Percentiles rank a stretch among this genome's conserved stretches.
Evolutionary conservation across 2,888 invertebrate species (phyloP).

Genomic region (Theretra japonica): DNA sequence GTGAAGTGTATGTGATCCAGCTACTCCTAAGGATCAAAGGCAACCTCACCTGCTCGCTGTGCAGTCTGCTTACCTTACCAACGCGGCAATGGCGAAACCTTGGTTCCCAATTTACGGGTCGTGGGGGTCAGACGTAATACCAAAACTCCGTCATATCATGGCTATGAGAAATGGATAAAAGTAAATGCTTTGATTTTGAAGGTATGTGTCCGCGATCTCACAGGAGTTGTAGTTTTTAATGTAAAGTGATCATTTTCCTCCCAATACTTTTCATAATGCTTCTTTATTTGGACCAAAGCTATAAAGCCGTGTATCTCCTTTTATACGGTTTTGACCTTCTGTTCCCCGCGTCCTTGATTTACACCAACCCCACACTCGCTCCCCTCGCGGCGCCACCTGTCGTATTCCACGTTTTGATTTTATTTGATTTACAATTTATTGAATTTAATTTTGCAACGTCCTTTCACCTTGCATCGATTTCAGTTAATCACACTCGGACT

Average conservation of each 20-base stretch:
- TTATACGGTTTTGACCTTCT: slow-evolving; percentile 24
- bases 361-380: slow-evolving; percentile 44
- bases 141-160: too few relatives aligned
- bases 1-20: too few relatives aligned
- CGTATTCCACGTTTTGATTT: slow-evolving; percentile 51
- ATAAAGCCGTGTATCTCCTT: neutral
- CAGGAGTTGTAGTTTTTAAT: too few relatives aligned
- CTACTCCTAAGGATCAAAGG: too few relatives aligned
- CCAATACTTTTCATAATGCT: neutral
- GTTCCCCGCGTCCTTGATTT: slow-evolving; percentile 37
- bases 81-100: too few relatives aligned
- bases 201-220: too few relatives aligned
- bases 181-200: too few relatives aligned
- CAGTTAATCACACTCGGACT: slow-evolving; percentile 8
- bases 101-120: too few relatives aligned
- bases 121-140: too few relatives aligned
- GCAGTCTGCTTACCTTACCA: too few relatives aligned
- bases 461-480: slow-evolving; percentile 28
- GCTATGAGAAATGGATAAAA: too few relatives aligned
- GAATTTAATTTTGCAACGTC: slow-evolving; percentile 28
- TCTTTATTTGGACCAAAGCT: neutral
- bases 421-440: slow-evolving; percentile 45
- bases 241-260: neutral
- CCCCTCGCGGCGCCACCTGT: slow-evolving; percentile 51
- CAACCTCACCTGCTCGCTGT: too few relatives aligned